Percentiles rank a stretch among this genome's conserved stretches.
Conservation (phyloP, 1,140 invertebrate species). For the Zaprionus camerounensis region DNA sequence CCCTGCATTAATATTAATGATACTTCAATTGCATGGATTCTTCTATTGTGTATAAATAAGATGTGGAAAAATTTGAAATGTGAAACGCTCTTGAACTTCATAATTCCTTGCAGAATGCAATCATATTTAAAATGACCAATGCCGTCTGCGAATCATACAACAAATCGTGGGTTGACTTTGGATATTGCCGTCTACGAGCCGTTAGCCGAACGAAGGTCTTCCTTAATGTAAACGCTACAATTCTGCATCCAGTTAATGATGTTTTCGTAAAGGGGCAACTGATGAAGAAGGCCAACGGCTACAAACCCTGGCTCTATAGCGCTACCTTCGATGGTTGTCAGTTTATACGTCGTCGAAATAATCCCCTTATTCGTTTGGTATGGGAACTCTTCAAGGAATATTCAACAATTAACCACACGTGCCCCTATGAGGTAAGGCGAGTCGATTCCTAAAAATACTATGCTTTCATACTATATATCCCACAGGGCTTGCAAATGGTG, state of each 20-base stretch:
- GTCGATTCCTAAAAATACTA: not conserved
- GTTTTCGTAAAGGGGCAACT: slow-evolving; percentile 39
- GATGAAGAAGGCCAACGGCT: slow-evolving; percentile 56
- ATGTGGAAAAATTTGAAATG: not conserved
- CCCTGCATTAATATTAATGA: slow-evolving; percentile 10
- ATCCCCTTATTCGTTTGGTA: slow-evolving; percentile 43
- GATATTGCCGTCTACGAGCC: slow-evolving; percentile 47
- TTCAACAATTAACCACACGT: slow-evolving; percentile 56
- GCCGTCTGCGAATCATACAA: slow-evolving; percentile 58
- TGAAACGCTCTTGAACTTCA: not conserved
- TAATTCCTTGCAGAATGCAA: slow-evolving; percentile 29
- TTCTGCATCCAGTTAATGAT: slow-evolving; percentile 46
- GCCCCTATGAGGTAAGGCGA: slow-evolving; percentile 51
- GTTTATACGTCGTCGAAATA: slow-evolving; percentile 45
- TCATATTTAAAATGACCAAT: slow-evolving; percentile 56
- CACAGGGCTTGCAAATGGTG: slow-evolving; percentile 44
- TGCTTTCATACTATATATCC: too few relatives aligned
- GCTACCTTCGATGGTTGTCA: slow-evolving; percentile 46
- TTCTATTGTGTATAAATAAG: slow-evolving; percentile 21
- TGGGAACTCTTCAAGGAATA: slow-evolving; percentile 55
- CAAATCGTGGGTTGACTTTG: slow-evolving; percentile 54
- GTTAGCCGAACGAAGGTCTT: slow-evolving; percentile 45
- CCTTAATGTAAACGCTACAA: slow-evolving; percentile 43
- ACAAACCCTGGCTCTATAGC: slow-evolving; percentile 62
- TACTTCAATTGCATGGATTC: slow-evolving; percentile 11